Evolutionary conservation across 2,888 invertebrate genomes (phyloP), one percentile per base, ranked within the genome.

Genomic region (Chydorus sphaericus): DNA sequence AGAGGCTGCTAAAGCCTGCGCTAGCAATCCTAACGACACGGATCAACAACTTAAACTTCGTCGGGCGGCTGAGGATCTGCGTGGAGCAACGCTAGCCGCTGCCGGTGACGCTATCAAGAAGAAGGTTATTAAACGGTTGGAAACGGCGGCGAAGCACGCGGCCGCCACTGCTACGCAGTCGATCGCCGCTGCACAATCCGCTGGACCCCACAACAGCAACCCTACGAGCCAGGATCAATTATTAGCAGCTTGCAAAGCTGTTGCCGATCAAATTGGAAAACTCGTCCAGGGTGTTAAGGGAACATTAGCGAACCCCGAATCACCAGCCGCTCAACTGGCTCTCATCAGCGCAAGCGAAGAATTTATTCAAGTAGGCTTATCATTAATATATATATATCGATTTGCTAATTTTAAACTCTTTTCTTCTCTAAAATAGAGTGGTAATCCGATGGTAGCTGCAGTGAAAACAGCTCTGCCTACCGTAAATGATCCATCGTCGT

Each of bases 1-100:
- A 26, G 96, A 97, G 70, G 93, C 94, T 0, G 94, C 94, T 0
- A 77, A 96, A 57, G 84, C 88, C 54, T 94, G 94, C 69, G 91
- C 93, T 0, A 83, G 84, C 26, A 79, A 82, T 65, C 83, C 83
- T 1, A 81, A 90, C 70, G 90, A 92, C 64, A 77, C 83, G 1
- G 77, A 78, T 58, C 85, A 85, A 66, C 93, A 93, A 67, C 83
- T 85, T 60, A 83, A 84, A 4, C 72, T 98, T 11, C 79, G 87
- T 31, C 77, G 79, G 59, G 94, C 96, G 0, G 97, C 96, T 0
- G 93, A 96, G 66, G 89, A 93, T 63, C 73, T 98, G n/a, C 77
- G 92, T 48, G 82, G 83, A 65, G 93, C 92, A 30, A 77, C 78
- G 23, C 89, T 90, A 1, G 84, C 82, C 10, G 89, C 89, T 55